Evolutionary conservation across 2,888 invertebrate genomes (phyloP).

Genomic region (Julus scanicus): DNA sequence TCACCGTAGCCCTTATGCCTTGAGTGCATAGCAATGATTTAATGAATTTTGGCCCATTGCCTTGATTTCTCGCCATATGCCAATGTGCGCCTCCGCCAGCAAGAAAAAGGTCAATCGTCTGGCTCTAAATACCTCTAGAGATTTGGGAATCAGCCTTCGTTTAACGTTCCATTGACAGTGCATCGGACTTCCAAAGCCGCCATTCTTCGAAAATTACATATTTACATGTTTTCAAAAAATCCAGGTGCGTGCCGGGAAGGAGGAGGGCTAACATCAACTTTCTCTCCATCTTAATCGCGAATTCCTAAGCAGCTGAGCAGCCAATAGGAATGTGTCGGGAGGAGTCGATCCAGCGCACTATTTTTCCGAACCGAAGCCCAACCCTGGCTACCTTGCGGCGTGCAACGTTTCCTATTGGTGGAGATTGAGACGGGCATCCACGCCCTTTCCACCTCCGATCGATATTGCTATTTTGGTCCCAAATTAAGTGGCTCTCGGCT

Average conservation of each 20-base stretch:
- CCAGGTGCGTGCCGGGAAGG: conserved; percentile 40
- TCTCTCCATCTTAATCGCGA: conserved; percentile 10
- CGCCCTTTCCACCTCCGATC: not conserved
- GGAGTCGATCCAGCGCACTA: not conserved
- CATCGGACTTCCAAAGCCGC: not conserved
- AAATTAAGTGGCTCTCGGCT: conserved; percentile 39
- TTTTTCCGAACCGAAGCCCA: conserved; percentile 34
- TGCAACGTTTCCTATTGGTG: not conserved
- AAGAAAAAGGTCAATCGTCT: conserved; percentile 4
- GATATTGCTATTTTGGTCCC: conserved; percentile 17
- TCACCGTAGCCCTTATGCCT: not conserved
- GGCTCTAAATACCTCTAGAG: not conserved
- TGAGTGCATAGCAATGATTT: not conserved
- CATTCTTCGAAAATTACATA: not conserved
- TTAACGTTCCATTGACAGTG: not conserved
- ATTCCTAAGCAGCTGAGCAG: not conserved
- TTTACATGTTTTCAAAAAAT: not conserved
- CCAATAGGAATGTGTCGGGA: not conserved
- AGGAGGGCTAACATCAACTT: not conserved
- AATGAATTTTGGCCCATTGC: conserved; percentile 15
- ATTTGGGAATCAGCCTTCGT: not conserved
- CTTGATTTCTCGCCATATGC: conserved; percentile 2
- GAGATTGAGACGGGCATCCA: not conserved
- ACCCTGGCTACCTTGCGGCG: not conserved
- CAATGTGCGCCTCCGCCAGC: not conserved